Percentiles rank a stretch among this genome's conserved stretches.
These are phyloP conservation scores for Oryzias melastigma DNA, from an alignment of 2,113 vertebrate species.

Conservation along the genomic window DNA sequence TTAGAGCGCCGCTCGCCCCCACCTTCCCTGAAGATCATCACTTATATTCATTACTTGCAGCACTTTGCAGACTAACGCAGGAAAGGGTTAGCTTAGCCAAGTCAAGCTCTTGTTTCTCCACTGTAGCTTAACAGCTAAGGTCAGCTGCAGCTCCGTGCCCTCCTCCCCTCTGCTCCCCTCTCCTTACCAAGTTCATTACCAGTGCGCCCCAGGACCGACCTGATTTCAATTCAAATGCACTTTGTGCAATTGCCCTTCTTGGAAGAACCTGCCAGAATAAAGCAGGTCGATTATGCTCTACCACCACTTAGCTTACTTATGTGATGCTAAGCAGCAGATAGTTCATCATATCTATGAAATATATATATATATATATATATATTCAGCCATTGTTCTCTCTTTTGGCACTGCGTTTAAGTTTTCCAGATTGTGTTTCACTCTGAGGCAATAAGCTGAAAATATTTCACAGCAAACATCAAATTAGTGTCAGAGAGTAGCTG, in stretches of 20 bases:
- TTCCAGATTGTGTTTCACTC: constrained; percentile 8
- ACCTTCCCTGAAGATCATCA: constrained; percentile 55
- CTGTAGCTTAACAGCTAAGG: constrained; percentile 50
- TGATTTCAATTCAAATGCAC: constrained; percentile 73
- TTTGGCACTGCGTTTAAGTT: constrained; percentile 30
- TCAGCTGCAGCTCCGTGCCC: constrained; percentile 51
- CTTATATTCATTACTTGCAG: constrained; percentile 67
- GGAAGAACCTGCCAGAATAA: constrained; percentile 58
- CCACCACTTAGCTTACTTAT: constrained; percentile 66
- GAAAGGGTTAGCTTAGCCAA: constrained; percentile 50
- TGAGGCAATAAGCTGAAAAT: background rate
- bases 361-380: too few relatives aligned
- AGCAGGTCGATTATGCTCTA: constrained; percentile 69
- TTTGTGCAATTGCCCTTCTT: constrained; percentile 78
- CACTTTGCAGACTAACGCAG: constrained; percentile 54
- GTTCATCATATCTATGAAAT: constrained; percentile 66
- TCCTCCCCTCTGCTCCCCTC: constrained; percentile 38
- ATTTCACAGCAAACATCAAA: constrained; percentile 29
- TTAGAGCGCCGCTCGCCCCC: constrained; percentile 47
- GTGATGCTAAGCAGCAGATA: constrained; percentile 66
- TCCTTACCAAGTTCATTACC: constrained; percentile 71
- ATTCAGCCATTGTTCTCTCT: constrained; percentile 17
- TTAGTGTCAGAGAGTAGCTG: constrained; percentile 34
- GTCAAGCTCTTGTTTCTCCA: constrained; percentile 45
- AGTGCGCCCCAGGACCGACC: constrained; percentile 75